Evolutionary conservation across 1,140 invertebrate species (phyloP).

Genomic region (Lucilia sericata): DNA sequence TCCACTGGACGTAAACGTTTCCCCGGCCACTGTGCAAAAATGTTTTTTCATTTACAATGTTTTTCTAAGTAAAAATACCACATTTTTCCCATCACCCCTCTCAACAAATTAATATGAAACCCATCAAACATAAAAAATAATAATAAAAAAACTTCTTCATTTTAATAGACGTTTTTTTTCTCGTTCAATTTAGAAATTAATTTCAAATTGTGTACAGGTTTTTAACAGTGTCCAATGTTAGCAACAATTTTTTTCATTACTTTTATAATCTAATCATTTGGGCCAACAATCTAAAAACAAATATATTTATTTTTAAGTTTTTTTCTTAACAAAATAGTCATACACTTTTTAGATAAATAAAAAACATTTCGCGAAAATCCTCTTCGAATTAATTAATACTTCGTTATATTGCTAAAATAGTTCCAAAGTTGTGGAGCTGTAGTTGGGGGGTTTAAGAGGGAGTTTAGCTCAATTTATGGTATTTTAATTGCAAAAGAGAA

Average conservation of each 20-base stretch:
- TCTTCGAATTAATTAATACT: no score
- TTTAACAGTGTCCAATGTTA: neutral
- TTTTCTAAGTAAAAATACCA: neutral
- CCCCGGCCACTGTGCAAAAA: neutral
- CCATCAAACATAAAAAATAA: neutral
- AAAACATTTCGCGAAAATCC: no score
- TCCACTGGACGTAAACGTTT: neutral
- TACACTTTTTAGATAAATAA: no score
- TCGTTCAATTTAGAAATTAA: neutral
- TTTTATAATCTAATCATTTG: neutral
- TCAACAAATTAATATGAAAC: neutral
- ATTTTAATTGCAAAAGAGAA: neutral
- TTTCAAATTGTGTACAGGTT: neutral
- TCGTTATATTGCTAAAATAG: no score
- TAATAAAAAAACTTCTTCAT: neutral
- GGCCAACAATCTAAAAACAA: neutral
- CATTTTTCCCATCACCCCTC: neutral
- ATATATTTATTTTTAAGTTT: no score
- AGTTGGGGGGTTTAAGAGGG: neutral
- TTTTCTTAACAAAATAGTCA: no score
- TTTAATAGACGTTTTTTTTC: neutral
- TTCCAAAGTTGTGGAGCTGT: no score
- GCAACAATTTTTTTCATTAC: neutral
- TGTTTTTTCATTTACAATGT: neutral
- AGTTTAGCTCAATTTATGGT: neutral